Evolutionary conservation across 37 sponge, comb jelly and placozoan genomes (phyloP).

Genomic region (Bolinopsis microptera): DNA sequence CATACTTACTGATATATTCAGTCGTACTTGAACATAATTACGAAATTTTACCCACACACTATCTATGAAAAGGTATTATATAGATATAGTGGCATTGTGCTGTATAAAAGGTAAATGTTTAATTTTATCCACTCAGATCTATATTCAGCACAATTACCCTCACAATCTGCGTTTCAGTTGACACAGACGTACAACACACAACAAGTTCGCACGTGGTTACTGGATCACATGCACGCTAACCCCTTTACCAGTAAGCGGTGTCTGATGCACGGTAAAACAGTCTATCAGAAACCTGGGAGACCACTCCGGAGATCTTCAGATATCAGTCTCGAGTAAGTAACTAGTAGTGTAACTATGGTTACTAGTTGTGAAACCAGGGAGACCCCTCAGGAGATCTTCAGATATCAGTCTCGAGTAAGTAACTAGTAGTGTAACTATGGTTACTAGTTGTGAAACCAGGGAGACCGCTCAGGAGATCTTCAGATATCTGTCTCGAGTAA

Average conservation of each 20-base stretch:
- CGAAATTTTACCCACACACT: no score
- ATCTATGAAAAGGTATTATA: no score
- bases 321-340: constrained; percentile 5
- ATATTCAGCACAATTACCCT: no score
- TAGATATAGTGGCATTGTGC: no score
- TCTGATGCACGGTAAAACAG: constrained; percentile 44
- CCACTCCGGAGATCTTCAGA: neutral
- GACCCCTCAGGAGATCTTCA: neutral
- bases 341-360: no score
- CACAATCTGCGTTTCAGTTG: no score
- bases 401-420: constrained; percentile 17
- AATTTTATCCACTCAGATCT: no score
- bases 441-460: no score
- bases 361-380: constrained; percentile 19
- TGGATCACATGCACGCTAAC: constrained; percentile 63
- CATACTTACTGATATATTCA: no score
- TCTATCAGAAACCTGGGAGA: constrained; percentile 22
- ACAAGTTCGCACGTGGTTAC: constrained; percentile 51
- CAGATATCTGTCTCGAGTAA: neutral
- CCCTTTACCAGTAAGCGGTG: constrained; percentile 57
- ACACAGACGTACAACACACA: constrained; percentile 48
- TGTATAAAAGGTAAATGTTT: no score
- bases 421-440: no score
- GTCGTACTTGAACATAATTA: no score
- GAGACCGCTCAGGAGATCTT: neutral